Evolutionary conservation across 2,888 invertebrate genomes (phyloP).

Genomic region (Patella depressa): DNA sequence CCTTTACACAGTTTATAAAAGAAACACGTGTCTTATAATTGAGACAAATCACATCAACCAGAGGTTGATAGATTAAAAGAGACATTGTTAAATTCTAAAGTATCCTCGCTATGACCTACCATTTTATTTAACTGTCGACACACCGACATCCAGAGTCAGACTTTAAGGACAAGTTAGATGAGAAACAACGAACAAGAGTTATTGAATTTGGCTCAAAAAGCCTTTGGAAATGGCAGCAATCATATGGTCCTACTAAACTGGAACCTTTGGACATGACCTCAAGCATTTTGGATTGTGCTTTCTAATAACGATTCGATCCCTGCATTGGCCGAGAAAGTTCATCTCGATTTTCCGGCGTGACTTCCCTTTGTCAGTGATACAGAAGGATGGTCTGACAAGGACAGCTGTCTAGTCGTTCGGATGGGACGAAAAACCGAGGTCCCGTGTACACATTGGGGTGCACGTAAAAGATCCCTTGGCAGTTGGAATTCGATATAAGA

Average conservation of each 20-base stretch:
- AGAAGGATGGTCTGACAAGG: no score
- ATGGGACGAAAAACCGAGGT: no score
- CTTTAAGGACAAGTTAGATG: no score
- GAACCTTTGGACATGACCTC: conserved; percentile 18
- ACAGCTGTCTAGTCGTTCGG: no score
- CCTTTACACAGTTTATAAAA: conserved; percentile 17
- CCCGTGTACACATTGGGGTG: no score
- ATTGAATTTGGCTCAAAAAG: conserved; percentile 1
- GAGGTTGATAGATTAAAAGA: conserved; percentile 15
- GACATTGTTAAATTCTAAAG: conserved; percentile 17
- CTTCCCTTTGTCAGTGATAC: no score
- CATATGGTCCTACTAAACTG: conserved; percentile 24
- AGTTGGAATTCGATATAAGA: no score
- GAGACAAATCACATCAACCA: conserved; percentile 15
- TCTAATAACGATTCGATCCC: neutral
- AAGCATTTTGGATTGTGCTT: conserved; percentile 23
- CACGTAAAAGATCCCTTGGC: no score
- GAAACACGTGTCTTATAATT: conserved; percentile 15
- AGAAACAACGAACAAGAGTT: neutral
- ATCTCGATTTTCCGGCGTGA: no score
- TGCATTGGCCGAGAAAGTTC: no score
- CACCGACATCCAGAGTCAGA: conserved; percentile 13
- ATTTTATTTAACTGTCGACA: conserved; percentile 25
- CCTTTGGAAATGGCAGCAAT: neutral
- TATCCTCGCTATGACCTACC: conserved; percentile 22